Percentiles rank a stretch among this genome's conserved stretches.
Conservation (phyloP, 2,888 invertebrate species). For the Cactoblastis cactorum region DNA sequence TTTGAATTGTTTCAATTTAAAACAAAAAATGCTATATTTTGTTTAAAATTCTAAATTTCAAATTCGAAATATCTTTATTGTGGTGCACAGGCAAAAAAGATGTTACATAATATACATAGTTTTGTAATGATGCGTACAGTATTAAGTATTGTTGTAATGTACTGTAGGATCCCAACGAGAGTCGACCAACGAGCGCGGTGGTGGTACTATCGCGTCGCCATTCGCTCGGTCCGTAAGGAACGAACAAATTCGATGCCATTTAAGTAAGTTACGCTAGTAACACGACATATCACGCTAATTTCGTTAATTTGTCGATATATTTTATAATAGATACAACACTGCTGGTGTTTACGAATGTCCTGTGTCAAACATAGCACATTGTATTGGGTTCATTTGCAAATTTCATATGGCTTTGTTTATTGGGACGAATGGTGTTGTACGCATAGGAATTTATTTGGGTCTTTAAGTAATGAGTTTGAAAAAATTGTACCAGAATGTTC, state of each 20-base stretch:
- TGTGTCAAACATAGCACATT: conserved; percentile 56
- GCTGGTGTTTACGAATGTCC: conserved; percentile 28
- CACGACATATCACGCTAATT: conserved; percentile 59
- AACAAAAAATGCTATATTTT: no score
- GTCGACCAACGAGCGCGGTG: conserved; percentile 14
- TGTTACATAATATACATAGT: no score
- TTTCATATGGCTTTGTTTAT: conserved; percentile 22
- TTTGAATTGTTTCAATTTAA: no score
- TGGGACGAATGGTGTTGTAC: neutral
- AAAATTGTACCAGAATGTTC: neutral
- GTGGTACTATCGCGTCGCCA: conserved; percentile 32
- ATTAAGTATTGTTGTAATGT: no score
- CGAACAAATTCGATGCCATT: conserved; percentile 44
- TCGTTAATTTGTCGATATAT: conserved; percentile 35
- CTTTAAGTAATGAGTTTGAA: no score
- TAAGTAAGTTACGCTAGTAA: conserved; percentile 41
- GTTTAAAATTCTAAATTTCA: no score
- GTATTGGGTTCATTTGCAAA: conserved; percentile 31
- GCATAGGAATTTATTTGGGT: no score
- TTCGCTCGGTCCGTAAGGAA: neutral
- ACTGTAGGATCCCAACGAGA: neutral
- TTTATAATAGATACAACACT: conserved; percentile 26
- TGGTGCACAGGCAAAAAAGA: no score
- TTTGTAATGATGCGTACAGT: no score
- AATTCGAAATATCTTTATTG: no score